These are phyloP conservation scores for Taenaris catops DNA, from an alignment of 2,888 invertebrate genomes.

Conservation along the genomic window DNA sequence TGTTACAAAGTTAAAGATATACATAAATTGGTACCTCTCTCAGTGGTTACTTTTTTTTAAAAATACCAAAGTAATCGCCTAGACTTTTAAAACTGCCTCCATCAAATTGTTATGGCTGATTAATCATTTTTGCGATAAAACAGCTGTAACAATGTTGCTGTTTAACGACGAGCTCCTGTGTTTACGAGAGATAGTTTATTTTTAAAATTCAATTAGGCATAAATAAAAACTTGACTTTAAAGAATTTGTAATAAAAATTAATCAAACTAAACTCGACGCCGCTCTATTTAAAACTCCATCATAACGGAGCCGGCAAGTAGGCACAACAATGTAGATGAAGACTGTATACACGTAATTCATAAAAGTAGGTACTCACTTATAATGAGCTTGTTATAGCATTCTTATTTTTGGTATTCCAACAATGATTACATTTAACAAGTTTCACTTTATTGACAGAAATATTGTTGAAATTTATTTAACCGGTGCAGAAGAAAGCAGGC, in stretches of 20 bases:
- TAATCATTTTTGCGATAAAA: slow-evolving; percentile 8
- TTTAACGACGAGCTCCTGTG: slow-evolving; percentile 2
- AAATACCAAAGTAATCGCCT: too few species aligned
- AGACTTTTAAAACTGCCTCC: slow-evolving; percentile 2
- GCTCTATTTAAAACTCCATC: slow-evolving; percentile 3
- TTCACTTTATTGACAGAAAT: slow-evolving; percentile 54
- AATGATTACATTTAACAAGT: slow-evolving; percentile 2
- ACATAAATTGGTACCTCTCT: too few species aligned
- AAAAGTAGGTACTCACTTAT: slow-evolving; percentile 11
- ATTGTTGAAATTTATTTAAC: slow-evolving; percentile 59
- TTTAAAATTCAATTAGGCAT: slow-evolving; percentile 8
- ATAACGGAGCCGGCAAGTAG: slow-evolving; percentile 9
- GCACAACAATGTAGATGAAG: slow-evolving; percentile 14
- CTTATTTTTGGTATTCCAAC: slow-evolving; percentile 1
- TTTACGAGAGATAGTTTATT: slow-evolving; percentile 7
- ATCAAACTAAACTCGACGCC: background rate
- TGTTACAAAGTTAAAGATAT: too few species aligned
- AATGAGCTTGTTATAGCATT: slow-evolving; percentile 15
- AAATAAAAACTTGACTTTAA: slow-evolving; percentile 5
- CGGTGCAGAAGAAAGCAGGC: slow-evolving; percentile 48
- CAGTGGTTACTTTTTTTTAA: too few species aligned
- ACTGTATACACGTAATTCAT: slow-evolving; percentile 11
- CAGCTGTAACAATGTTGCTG: slow-evolving; percentile 3
- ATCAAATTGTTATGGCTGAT: slow-evolving; percentile 3
- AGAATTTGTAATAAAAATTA: background rate